Evolutionary conservation across 1,140 invertebrate genomes (phyloP).

Genomic region (Drosophila navojoa): DNA sequence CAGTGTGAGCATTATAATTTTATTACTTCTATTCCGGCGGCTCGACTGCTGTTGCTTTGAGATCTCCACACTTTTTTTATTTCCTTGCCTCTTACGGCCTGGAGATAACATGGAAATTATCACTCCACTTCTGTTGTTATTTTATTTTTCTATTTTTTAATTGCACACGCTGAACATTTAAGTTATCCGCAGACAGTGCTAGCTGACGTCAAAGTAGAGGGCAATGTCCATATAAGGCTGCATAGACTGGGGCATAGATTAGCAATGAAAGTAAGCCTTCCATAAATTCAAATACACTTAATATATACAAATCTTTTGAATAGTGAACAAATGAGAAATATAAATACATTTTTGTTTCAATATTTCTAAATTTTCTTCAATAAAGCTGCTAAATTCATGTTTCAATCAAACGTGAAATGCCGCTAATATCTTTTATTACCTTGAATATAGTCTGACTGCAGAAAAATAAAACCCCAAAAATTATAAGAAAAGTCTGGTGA

Average conservation of each 20-base stretch:
- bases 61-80: background rate
- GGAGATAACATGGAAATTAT: conserved; percentile 70
- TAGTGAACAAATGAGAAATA: background rate
- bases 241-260: background rate
- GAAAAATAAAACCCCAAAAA: no score
- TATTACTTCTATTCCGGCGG: conserved; percentile 4
- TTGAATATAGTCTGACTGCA: no score
- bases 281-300: background rate
- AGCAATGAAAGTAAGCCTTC: background rate
- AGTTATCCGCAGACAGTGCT: conserved; percentile 21
- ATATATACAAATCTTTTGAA: background rate
- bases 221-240: background rate
- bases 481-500: background rate
- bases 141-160: background rate
- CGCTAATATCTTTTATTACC: no score
- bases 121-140: conserved; percentile 42
- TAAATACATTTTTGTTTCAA: no score
- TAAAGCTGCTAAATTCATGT: no score
- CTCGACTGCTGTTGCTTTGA: background rate
- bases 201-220: conserved; percentile 11
- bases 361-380: no score
- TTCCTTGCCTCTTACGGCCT: conserved; percentile 33
- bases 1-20: conserved; percentile 17
- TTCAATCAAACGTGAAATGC: no score
- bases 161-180: conserved; percentile 5